Conservation (phyloP, 2,888 invertebrate species). For the Hydroisotoma schaefferi region DNA sequence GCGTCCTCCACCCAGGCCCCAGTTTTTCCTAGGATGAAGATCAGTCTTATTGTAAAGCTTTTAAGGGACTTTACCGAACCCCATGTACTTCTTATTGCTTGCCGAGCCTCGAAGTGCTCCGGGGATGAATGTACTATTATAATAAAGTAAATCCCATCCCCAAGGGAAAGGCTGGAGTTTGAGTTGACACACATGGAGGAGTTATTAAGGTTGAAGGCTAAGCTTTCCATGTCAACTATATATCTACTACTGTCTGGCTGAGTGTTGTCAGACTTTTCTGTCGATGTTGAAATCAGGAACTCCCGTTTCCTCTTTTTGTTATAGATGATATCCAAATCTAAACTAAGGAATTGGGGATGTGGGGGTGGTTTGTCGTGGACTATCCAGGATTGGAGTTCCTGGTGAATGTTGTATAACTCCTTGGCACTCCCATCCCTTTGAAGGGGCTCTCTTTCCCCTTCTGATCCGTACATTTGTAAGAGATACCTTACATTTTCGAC, state of each 20-base stretch:
- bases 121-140: slow-evolving; percentile 50
- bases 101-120: slow-evolving; percentile 49
- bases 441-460: slow-evolving; percentile 13
- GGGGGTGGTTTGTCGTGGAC: slow-evolving; percentile 25
- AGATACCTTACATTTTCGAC: slow-evolving; percentile 45
- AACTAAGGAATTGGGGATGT: too few species aligned
- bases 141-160: slow-evolving; percentile 46
- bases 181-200: slow-evolving; percentile 32
- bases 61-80: slow-evolving; percentile 46
- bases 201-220: slow-evolving; percentile 45
- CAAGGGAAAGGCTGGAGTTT: slow-evolving; percentile 12
- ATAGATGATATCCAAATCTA: too few species aligned
- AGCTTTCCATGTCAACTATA: slow-evolving; percentile 35
- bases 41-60: slow-evolving; percentile 41
- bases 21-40: slow-evolving; percentile 48
- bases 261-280: background rate
- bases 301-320: slow-evolving; percentile 1
- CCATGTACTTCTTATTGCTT: slow-evolving; percentile 51
- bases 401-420: slow-evolving; percentile 28
- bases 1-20: slow-evolving; percentile 5
- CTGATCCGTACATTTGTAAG: slow-evolving; percentile 20
- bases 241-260: slow-evolving; percentile 6
- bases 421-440: slow-evolving; percentile 10
- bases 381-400: slow-evolving; percentile 43
- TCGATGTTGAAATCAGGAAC: background rate